Evolutionary conservation across 2,888 invertebrate genomes (phyloP), one percentile per base, ranked within the genome.

Genomic region (Caenorhabditis sp.): DNA sequence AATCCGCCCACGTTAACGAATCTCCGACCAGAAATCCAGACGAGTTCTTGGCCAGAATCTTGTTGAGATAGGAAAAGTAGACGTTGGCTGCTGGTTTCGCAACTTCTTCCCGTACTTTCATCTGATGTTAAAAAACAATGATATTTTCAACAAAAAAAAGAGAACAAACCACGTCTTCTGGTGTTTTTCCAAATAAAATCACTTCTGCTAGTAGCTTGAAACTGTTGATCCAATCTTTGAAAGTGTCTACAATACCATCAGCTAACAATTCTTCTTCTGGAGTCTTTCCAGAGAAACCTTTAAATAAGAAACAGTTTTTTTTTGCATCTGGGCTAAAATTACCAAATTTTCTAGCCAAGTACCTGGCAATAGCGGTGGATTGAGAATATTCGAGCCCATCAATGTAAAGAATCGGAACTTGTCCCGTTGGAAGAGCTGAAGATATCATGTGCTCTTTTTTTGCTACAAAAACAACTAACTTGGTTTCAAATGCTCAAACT

Each of bases 11-110:
- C 3, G 62, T 72, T 24, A 72, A 43, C 22, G 24, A 43, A 15
- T 62, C 20, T 13, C 72, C 72, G 32, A 72, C 72, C 45, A 72
- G 26, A 27, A 35, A 72, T 37, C 72, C 72, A 2, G 72, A 72
- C 45, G 41, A 15, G 26, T 48, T 63, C 26, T 56, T 59, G 17
- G 56, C 58, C 32, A 72, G 32, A 32, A 65, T 39, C 13, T 35
- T 35, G 7, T 56, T 63, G 35, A 72, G 20, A 15, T 37, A 50
- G 2, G n/a, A 6, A 6, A 56, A 50, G 41, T 72, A 72, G 2
- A 50, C n/a, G 3, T 43, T 41, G 2, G 26, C 15, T 6, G 72
- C 72, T 22, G 63, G 63, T 22, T 20, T 58, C 27, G 32, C 58
- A 7, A 72, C 27, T 11, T 58, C 58, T n/a, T 22, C 22, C 6